phyloP scores from a whole-genome alignment of 2,888 invertebrate species.

The Drosophila emarginata region DNA sequence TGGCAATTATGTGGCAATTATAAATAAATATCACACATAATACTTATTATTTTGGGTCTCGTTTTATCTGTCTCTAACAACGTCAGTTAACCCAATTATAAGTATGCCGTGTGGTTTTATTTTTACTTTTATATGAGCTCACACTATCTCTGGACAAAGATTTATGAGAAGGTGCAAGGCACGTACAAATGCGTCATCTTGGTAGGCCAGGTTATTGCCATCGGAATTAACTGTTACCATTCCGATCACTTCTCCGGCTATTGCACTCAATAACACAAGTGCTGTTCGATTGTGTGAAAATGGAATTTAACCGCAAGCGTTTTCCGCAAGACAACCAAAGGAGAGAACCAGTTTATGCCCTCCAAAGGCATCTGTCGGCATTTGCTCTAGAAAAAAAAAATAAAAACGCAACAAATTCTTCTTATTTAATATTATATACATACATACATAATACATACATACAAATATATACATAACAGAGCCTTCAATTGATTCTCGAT shows the following conservation, averaged over 20 bases:
- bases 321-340: constrained; percentile 16
- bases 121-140: constrained; percentile 18
- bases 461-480: background rate
- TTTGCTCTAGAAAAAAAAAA: constrained; percentile 32
- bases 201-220: constrained; percentile 61
- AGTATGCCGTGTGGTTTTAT: background rate
- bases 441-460: constrained; percentile 4
- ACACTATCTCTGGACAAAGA: constrained; percentile 34
- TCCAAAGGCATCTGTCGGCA: constrained; percentile 37
- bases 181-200: constrained; percentile 27
- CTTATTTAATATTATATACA: background rate
- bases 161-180: constrained; percentile 26
- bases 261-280: constrained; percentile 49
- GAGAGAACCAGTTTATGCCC: constrained; percentile 60
- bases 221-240: constrained; percentile 67
- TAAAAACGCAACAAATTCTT: constrained; percentile 30
- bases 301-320: constrained; percentile 43
- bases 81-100: constrained; percentile 47
- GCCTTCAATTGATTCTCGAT: constrained; percentile 21
- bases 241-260: constrained; percentile 36
- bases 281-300: constrained; percentile 31
- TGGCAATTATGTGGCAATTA: constrained; percentile 60
- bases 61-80: constrained; percentile 32
- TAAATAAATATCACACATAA: constrained; percentile 46
- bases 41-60: constrained; percentile 6